Evolutionary conservation across 2,888 invertebrate genomes (phyloP), one percentile per base, ranked within the genome.

Genomic region (Pherbina coryleti): DNA sequence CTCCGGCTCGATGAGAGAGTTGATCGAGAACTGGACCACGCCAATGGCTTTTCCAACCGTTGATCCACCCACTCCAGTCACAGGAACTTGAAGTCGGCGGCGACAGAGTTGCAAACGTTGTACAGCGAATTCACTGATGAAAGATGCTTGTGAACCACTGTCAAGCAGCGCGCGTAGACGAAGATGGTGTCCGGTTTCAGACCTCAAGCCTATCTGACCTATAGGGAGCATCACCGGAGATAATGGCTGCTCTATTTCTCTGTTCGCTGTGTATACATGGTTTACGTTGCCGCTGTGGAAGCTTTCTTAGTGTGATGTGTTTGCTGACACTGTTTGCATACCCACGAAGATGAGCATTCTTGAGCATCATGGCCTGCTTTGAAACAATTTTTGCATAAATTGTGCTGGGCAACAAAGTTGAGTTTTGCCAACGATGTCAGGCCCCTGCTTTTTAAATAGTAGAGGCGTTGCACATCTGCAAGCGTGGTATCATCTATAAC

Each of bases 1-100:
- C 49, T 78, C 60, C 11, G 79, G 71, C 72, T 81, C 78, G 49
- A 55, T 76, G 17, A 78, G 77, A 60, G 77, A 81, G 25, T 57
- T 25, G 5, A 78, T 22, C 14, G 49, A 62, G 75, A 81, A 75
- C 22, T 75, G 37, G 14, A 78, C 62, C 37, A 77, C 7, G 19
- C 80, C 80, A 19, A 69, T 80, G 31, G 79, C 64, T 22, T n/a
- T 37, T 37, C 37, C 37, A 37, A 37, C 37, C 8, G 8, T 37
- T 37, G 37, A 37, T 37, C 37, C 8, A 37, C 37, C 7, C 5
- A 37, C 37, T 37, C 7, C 37, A 37, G 31, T 31, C 31, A 31
- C 31, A 31, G 31, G 31, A 31, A 31, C 31, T 31, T 31, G 31
- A 31, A 31, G 31, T 31, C 31, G 31, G 31, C 31, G 31, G 3